These are phyloP conservation scores for Chymomyza amoena DNA, from an alignment of 2,888 invertebrate genomes.

Conservation along the genomic window DNA sequence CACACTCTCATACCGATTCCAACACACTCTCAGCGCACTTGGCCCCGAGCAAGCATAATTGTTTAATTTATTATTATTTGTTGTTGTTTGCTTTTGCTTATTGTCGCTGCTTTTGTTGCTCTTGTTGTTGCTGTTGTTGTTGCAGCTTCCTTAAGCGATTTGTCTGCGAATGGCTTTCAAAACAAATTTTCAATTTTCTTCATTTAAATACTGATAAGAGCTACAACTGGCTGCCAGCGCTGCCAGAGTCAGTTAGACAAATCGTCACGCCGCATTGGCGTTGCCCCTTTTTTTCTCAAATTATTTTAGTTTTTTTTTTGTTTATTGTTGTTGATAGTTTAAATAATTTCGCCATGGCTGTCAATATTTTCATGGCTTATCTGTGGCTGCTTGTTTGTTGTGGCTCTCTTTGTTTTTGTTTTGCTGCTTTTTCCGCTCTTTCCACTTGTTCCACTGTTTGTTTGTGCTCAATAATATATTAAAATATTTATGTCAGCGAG, in stretches of 20 bases:
- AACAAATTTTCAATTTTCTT: conserved; percentile 46
- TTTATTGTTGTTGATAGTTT: conserved; percentile 38
- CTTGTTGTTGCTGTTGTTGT: too few species aligned
- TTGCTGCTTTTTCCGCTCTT: not conserved
- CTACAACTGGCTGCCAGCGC: conserved; percentile 20
- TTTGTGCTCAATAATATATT: conserved; percentile 18
- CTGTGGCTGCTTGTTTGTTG: conserved; percentile 30
- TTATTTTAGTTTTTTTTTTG: not conserved
- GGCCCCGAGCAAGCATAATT: conserved; percentile 49
- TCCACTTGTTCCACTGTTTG: conserved; percentile 1
- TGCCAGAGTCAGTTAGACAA: not conserved
- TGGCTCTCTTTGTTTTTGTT: not conserved
- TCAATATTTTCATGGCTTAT: conserved; percentile 72
- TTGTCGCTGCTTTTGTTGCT: not conserved
- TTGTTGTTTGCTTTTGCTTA: conserved; percentile 46
- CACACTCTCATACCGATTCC: not conserved
- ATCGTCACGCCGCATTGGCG: not conserved
- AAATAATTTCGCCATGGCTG: conserved; percentile 64
- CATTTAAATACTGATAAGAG: conserved; percentile 12
- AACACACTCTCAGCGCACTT: not conserved
- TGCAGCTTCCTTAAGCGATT: conserved; percentile 37
- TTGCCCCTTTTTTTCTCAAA: conserved; percentile 4
- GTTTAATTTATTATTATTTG: conserved; percentile 71
- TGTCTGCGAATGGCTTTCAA: conserved; percentile 60
- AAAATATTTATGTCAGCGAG: conserved; percentile 29